Evolutionary conservation across 2,797 vertebrate species (phyloP).

Genomic region (Karalla daura): DNA sequence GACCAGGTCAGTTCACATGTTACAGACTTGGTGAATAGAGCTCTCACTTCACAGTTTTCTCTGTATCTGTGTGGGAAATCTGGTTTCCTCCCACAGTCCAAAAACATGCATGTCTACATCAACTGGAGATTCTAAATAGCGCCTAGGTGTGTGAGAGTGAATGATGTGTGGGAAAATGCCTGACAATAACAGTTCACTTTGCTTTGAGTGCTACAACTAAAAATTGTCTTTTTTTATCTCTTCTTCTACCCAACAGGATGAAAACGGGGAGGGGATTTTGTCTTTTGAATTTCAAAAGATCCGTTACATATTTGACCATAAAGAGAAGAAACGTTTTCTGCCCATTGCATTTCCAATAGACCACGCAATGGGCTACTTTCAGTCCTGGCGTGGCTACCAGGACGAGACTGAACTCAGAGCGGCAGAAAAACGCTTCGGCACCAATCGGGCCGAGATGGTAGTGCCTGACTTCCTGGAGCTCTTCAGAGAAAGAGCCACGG

Average conservation of each 20-base stretch:
- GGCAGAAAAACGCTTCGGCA: conserved; percentile 91
- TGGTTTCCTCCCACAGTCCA: too few species aligned
- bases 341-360: conserved; percentile 90
- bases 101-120: too few species aligned
- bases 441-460: conserved; percentile 96
- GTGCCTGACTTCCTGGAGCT: conserved; percentile 97
- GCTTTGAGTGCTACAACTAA: neutral
- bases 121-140: too few species aligned
- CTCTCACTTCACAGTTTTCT: neutral
- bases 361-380: conserved; percentile 88
- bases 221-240: neutral
- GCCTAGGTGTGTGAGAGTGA: too few species aligned
- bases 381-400: conserved; percentile 91
- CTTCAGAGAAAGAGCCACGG: conserved; percentile 95
- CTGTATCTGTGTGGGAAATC: too few species aligned
- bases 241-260: conserved; percentile 81
- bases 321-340: conserved; percentile 89
- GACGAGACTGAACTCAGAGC: conserved; percentile 90
- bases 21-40: too few species aligned
- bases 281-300: conserved; percentile 98
- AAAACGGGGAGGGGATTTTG: conserved; percentile 84
- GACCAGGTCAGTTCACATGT: conserved; percentile 85
- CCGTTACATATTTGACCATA: conserved; percentile 87
- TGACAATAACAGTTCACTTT: too few species aligned
- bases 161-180: too few species aligned